Conservation (phyloP, 2,113 vertebrate species). For the Bambusicola thoracicus region DNA sequence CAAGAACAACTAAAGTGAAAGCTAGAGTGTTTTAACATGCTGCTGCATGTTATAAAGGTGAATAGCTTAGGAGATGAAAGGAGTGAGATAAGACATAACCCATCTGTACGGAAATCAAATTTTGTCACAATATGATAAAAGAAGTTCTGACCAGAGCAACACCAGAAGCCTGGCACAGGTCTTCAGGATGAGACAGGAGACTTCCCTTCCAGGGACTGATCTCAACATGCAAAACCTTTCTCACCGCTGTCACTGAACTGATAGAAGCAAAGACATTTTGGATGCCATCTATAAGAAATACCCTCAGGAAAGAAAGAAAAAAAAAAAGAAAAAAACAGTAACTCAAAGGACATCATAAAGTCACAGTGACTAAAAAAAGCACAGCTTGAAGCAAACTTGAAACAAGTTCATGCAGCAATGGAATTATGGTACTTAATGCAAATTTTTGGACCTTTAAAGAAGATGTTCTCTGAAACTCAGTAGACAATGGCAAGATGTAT, state of each 20-base stretch:
- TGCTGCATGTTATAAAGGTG: neutral
- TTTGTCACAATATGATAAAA: neutral
- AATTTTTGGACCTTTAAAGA: neutral
- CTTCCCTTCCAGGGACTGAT: neutral
- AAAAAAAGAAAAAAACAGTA: neutral
- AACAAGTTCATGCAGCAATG: accelerated
- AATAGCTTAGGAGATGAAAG: neutral
- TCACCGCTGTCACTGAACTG: neutral
- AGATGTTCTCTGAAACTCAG: neutral
- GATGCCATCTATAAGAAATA: neutral
- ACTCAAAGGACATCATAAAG: neutral
- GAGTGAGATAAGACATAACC: neutral
- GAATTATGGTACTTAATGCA: neutral
- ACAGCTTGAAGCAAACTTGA: neutral
- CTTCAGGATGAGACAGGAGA: neutral
- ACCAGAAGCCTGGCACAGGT: neutral
- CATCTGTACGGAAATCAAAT: neutral
- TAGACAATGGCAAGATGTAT: neutral
- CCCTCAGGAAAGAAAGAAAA: neutral
- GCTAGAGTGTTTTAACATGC: neutral
- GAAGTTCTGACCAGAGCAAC: accelerated
- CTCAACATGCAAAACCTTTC: neutral
- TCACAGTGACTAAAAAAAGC: neutral
- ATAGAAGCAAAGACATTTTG: neutral
- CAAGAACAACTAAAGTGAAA: neutral